phyloP scores from a whole-genome alignment of 2,797 vertebrate genomes.

The Dryobates pubescens region DNA sequence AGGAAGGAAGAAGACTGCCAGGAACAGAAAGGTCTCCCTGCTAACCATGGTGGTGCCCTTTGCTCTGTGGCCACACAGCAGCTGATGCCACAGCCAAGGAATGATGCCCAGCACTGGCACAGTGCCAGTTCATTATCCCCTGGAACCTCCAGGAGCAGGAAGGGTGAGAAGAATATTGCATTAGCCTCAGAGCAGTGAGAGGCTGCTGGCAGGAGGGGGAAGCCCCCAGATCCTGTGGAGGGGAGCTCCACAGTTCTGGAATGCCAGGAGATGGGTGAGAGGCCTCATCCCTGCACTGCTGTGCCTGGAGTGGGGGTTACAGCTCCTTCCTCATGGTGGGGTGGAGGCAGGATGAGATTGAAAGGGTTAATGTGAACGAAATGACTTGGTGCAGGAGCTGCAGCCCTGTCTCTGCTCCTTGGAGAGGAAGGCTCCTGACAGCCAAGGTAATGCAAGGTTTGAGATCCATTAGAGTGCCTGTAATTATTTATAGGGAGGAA shows the following conservation, averaged over 20 bases:
- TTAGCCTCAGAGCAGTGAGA: rapidly evolving
- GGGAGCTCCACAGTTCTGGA: not conserved
- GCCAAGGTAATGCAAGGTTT: constrained; percentile 45
- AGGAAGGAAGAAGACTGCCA: not conserved
- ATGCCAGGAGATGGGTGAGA: not conserved
- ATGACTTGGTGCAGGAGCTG: not conserved
- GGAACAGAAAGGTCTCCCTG: not conserved
- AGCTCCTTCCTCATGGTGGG: rapidly evolving
- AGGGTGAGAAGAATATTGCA: not conserved
- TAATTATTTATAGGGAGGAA: constrained; percentile 70
- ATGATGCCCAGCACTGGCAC: rapidly evolving
- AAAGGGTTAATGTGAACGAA: not conserved
- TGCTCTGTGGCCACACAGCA: not conserved
- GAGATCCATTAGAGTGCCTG: constrained; percentile 68
- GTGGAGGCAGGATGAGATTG: not conserved
- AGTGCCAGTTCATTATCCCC: not conserved
- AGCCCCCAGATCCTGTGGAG: not conserved
- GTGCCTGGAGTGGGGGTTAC: not conserved
- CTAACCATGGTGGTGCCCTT: not conserved
- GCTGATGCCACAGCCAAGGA: rapidly evolving
- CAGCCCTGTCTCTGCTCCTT: not conserved
- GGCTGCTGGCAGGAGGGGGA: not conserved
- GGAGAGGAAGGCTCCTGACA: constrained; percentile 35
- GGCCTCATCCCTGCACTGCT: not conserved
- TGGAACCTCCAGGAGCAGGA: not conserved